These are phyloP conservation scores for Perca schrenkii DNA, from an alignment of 2,113 vertebrate species.

Conservation along the genomic window DNA sequence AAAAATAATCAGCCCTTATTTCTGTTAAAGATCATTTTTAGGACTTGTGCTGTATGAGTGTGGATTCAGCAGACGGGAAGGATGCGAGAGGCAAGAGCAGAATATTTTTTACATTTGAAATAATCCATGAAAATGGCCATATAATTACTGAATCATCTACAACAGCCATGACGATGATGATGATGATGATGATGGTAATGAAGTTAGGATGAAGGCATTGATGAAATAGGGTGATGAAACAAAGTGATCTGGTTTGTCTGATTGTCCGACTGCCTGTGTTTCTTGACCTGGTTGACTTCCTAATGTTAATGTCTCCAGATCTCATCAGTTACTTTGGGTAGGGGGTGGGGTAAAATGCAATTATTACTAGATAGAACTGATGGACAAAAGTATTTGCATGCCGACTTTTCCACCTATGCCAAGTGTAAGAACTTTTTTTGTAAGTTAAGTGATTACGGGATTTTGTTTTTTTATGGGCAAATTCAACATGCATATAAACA, in stretches of 20 bases:
- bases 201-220: no score
- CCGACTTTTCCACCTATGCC: background rate
- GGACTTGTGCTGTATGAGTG: background rate
- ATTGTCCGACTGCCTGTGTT: no score
- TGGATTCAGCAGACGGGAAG: constrained; percentile 16
- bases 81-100: background rate
- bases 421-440: background rate
- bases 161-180: background rate
- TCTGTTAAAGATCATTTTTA: constrained; percentile 51
- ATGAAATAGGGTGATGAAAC: background rate
- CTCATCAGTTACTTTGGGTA: no score
- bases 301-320: no score
- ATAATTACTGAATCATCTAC: background rate
- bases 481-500: constrained; percentile 13
- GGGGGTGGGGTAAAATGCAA: no score
- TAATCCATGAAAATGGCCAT: background rate
- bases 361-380: no score
- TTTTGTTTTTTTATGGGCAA: background rate
- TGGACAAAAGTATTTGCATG: no score
- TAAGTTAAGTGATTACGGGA: background rate
- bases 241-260: no score
- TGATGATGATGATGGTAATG: no score
- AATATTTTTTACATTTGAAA: background rate
- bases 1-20: constrained; percentile 60
- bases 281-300: no score